These are phyloP conservation scores for Phylloscopus trochiloides DNA, from an alignment of 2,113 vertebrate species.

Conservation along the genomic window DNA sequence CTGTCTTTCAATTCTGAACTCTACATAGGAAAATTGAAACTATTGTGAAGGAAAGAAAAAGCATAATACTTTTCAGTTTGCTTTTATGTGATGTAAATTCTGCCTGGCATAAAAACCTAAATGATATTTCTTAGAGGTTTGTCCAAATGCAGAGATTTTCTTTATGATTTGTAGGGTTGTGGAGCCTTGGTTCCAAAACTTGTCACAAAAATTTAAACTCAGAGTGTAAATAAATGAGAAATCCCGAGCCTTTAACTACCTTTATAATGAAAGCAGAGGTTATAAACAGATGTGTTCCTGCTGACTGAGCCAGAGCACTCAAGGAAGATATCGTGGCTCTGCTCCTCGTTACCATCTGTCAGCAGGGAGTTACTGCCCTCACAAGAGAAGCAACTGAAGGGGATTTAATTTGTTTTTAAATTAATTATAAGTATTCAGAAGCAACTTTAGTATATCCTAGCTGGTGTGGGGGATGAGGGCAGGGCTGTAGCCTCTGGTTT, in stretches of 20 bases:
- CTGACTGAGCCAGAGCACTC: not conserved
- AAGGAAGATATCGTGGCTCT: not conserved
- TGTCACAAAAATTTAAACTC: slow-evolving; percentile 20
- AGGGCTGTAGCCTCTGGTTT: not conserved
- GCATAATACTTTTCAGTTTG: not conserved
- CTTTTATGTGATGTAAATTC: not conserved
- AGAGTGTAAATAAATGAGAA: slow-evolving; percentile 1
- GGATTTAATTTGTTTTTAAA: slow-evolving; percentile 21
- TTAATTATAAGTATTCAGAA: not conserved
- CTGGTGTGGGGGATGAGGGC: not conserved
- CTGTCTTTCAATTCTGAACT: not conserved
- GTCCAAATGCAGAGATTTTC: not conserved
- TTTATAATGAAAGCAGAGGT: not conserved
- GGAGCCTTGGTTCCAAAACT: not conserved
- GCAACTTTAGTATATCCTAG: not conserved
- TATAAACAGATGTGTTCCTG: not conserved
- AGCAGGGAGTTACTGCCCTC: not conserved
- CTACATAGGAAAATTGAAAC: not conserved
- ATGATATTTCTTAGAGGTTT: not conserved
- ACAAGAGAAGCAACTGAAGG: not conserved
- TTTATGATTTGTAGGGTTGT: not conserved
- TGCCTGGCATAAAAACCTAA: not conserved
- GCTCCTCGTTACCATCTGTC: not conserved
- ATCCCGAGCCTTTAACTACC: not conserved
- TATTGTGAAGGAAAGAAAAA: not conserved